These are phyloP conservation scores for Odontomyia ornata DNA, from an alignment of 2,888 invertebrate species.

Conservation along the genomic window DNA sequence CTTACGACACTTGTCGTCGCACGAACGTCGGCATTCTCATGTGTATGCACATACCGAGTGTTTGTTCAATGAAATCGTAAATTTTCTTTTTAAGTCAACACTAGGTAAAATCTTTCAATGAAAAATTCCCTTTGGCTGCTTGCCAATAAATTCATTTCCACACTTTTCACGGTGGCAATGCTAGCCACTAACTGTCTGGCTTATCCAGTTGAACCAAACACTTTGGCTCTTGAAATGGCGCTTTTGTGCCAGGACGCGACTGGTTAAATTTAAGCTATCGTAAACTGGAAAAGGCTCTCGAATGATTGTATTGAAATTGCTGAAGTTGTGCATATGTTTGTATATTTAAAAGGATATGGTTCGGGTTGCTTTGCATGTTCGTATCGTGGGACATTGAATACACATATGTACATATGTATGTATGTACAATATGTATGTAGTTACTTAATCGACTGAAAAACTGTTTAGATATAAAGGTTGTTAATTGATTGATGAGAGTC, in stretches of 20 bases:
- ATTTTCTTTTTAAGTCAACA: not conserved
- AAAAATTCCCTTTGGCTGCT: not conserved
- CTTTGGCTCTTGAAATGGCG: conserved; percentile 2
- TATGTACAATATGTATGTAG: too few relatives aligned
- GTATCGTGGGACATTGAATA: too few relatives aligned
- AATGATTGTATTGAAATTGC: not conserved
- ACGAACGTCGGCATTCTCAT: too few relatives aligned
- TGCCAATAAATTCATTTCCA: conserved; percentile 8
- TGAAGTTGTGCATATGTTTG: too few relatives aligned
- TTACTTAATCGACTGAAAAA: too few relatives aligned
- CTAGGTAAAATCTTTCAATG: not conserved
- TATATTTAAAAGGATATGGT: too few relatives aligned
- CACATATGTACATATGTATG: too few relatives aligned
- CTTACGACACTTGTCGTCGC: too few relatives aligned
- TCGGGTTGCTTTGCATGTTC: too few relatives aligned
- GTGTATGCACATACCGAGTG: too few relatives aligned
- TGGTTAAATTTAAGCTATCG: not conserved
- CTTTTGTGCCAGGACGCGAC: not conserved
- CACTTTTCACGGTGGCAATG: not conserved
- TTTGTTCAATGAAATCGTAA: not conserved
- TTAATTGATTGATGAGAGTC: too few relatives aligned
- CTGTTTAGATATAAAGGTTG: too few relatives aligned
- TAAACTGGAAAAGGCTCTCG: not conserved
- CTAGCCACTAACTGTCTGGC: not conserved
- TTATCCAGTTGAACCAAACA: not conserved